phyloP scores from a whole-genome alignment of 2,797 vertebrate genomes.

The Hybognathus amarus region DNA sequence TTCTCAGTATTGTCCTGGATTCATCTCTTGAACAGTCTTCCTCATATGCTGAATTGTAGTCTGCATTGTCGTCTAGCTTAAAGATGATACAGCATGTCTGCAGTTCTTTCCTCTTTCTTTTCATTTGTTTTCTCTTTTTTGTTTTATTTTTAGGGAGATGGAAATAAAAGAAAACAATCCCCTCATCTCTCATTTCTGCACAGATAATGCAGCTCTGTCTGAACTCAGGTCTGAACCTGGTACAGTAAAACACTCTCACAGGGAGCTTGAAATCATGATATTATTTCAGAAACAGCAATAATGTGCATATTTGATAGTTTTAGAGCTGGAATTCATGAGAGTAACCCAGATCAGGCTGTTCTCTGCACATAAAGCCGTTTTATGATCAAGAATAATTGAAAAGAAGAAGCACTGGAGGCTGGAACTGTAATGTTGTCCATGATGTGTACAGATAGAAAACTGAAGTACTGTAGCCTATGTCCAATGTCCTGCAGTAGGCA shows the following conservation, averaged over 20 bases:
- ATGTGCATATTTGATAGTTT: neutral
- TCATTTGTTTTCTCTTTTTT: neutral
- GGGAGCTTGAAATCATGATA: conserved; percentile 9
- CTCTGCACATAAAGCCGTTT: neutral
- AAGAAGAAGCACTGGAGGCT: neutral
- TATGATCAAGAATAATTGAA: conserved; percentile 27
- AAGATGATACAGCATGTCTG: neutral
- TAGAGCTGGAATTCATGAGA: conserved; percentile 12
- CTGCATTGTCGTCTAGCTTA: conserved; percentile 1
- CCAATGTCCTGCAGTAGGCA: neutral
- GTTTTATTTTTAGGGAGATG: neutral
- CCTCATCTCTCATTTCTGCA: neutral
- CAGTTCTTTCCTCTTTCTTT: neutral
- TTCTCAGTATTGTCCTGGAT: conserved; percentile 29
- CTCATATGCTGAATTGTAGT: neutral
- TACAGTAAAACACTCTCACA: conserved; percentile 12
- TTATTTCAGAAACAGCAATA: conserved; percentile 20
- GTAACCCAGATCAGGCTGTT: neutral
- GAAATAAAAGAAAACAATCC: conserved; percentile 14
- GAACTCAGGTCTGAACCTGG: conserved; percentile 7
- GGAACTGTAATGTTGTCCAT: neutral
- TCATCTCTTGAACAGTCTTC: neutral
- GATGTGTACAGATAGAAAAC: neutral
- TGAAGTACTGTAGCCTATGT: conserved; percentile 21
- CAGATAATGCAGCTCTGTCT: conserved; percentile 7